phyloP scores from a whole-genome alignment of 2,113 vertebrate genomes.

The Pedionomus torquatus region DNA sequence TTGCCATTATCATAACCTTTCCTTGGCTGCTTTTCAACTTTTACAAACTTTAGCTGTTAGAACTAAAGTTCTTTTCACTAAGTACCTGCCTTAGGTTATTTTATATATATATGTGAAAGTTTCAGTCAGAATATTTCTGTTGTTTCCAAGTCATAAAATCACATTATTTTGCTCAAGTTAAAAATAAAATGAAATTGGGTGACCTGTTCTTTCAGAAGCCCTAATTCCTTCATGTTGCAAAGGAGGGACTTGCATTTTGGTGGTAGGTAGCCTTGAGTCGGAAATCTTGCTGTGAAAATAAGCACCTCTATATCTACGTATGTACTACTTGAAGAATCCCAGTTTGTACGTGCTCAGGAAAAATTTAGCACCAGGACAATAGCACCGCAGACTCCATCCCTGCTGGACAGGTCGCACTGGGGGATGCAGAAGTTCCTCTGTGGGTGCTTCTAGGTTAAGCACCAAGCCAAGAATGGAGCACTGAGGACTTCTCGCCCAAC shows the following conservation, averaged over 20 bases:
- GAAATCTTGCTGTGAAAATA: neutral
- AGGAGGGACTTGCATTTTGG: neutral
- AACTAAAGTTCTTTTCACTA: neutral
- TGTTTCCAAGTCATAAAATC: neutral
- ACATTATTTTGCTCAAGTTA: neutral
- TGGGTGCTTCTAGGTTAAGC: neutral
- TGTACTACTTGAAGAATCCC: neutral
- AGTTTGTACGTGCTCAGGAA: neutral
- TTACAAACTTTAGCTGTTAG: neutral
- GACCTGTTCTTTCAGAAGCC: neutral
- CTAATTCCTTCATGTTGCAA: neutral
- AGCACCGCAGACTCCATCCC: neutral
- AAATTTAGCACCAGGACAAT: neutral
- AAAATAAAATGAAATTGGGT: neutral
- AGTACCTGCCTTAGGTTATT: neutral
- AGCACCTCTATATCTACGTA: neutral
- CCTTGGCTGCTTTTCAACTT: neutral
- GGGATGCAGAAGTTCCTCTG: neutral
- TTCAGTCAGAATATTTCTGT: neutral
- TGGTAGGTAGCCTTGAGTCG: neutral
- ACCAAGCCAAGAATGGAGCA: neutral
- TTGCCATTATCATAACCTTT: neutral
- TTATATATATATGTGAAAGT: neutral
- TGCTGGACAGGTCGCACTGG: neutral
- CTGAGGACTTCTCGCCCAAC: neutral